Conservation (phyloP, 2,113 vertebrate genomes). For the Hemibagrus wyckioides region DNA sequence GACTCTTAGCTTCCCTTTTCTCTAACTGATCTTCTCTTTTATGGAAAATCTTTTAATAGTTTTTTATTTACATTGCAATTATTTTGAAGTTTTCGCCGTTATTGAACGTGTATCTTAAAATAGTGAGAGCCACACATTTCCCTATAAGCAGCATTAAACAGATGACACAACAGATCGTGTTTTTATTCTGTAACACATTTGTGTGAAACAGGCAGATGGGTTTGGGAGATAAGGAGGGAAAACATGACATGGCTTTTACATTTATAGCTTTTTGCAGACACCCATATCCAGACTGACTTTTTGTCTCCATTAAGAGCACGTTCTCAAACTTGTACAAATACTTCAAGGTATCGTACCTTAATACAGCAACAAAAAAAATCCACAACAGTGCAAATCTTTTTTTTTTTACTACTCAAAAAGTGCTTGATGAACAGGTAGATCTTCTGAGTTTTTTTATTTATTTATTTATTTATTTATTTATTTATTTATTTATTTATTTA, state of each 20-base stretch:
- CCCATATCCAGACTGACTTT: not conserved
- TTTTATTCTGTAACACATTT: not conserved
- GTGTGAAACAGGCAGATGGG: not conserved
- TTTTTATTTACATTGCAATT: not conserved
- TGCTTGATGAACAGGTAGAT: not conserved
- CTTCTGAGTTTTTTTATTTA: not conserved
- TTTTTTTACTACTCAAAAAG: not conserved
- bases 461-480: too few relatives aligned
- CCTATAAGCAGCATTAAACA: not conserved
- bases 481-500: too few relatives aligned
- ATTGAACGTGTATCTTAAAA: conserved; percentile 2
- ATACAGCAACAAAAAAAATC: not conserved
- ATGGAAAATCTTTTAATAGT: conserved; percentile 12
- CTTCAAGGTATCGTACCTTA: not conserved
- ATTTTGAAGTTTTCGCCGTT: not conserved
- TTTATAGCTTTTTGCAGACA: not conserved
- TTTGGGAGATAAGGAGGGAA: not conserved
- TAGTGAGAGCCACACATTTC: not conserved
- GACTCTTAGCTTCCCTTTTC: conserved; percentile 44
- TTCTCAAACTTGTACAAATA: not conserved
- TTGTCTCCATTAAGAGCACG: not conserved
- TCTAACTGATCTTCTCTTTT: conserved; percentile 50
- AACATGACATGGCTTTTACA: not conserved
- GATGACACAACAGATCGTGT: not conserved
- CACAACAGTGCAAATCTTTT: not conserved